phyloP scores from a whole-genome alignment of 2,888 invertebrate species.

The Drosophila anomelani region DNA sequence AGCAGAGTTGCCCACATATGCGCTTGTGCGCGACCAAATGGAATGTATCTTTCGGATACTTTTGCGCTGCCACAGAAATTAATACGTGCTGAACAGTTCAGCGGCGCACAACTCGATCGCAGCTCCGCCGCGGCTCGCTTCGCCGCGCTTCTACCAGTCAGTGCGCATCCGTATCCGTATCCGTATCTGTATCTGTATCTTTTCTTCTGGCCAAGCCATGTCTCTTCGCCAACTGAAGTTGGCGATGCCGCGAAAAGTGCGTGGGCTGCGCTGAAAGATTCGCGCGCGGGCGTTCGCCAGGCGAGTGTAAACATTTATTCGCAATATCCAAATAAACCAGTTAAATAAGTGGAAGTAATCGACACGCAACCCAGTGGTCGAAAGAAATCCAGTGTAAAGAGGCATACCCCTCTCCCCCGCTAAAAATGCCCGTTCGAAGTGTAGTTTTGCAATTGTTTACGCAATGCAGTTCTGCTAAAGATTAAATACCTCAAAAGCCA shows the following conservation, averaged over 20 bases:
- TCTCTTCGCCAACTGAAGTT: constrained; percentile 24
- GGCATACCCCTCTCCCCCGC: not conserved
- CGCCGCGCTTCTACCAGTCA: constrained; percentile 7
- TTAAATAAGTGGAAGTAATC: constrained; percentile 53
- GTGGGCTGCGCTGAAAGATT: constrained; percentile 39
- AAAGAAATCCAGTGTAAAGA: constrained; percentile 54
- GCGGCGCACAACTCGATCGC: constrained; percentile 71
- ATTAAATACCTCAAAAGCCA: constrained; percentile 51
- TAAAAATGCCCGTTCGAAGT: constrained; percentile 32
- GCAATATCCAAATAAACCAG: constrained; percentile 53
- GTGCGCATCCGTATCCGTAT: constrained; percentile 8
- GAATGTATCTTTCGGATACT: constrained; percentile 74
- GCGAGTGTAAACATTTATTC: constrained; percentile 59
- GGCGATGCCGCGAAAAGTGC: constrained; percentile 38
- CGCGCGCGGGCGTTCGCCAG: constrained; percentile 54
- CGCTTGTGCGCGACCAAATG: constrained; percentile 60
- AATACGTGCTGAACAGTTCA: constrained; percentile 82
- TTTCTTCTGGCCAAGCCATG: constrained; percentile 43
- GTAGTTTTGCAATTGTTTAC: constrained; percentile 71
- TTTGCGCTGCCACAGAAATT: constrained; percentile 76
- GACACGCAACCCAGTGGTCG: constrained; percentile 36
- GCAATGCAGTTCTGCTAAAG: constrained; percentile 67
- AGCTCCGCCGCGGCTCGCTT: constrained; percentile 30
- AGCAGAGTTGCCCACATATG: constrained; percentile 69
- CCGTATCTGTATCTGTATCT: constrained; percentile 7